Conservation (phyloP, 1,140 invertebrate genomes). For the Bombus pascuorum region DNA sequence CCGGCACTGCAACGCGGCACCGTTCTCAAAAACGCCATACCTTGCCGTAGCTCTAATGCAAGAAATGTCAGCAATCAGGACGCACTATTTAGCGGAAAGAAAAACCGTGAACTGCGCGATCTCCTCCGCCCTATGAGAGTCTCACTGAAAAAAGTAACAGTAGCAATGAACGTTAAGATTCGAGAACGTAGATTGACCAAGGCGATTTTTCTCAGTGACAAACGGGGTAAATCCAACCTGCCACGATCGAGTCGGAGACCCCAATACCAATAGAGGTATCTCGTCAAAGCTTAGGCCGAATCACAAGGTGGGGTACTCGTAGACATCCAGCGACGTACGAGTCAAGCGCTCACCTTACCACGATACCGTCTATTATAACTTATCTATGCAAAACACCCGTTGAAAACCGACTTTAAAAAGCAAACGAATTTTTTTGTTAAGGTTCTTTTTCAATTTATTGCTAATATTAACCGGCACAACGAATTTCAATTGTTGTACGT, state of each 20-base stretch:
- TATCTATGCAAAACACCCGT: background rate
- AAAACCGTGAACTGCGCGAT: background rate
- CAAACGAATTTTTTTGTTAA: background rate
- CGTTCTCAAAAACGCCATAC: constrained; percentile 78
- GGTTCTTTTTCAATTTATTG: constrained; percentile 4
- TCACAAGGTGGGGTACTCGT: constrained; percentile 45
- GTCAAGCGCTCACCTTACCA: constrained; percentile 4
- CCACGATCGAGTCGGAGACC: constrained; percentile 64
- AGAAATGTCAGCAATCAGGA: constrained; percentile 47
- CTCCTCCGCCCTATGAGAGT: background rate
- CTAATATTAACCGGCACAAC: constrained; percentile 51
- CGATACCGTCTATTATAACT: background rate
- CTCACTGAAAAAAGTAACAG: constrained; percentile 22
- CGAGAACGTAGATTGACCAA: constrained; percentile 5
- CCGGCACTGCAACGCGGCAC: constrained; percentile 71
- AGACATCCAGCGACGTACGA: constrained; percentile 36
- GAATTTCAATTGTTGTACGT: constrained; percentile 63
- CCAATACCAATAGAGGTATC: constrained; percentile 55
- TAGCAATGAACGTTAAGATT: constrained; percentile 4
- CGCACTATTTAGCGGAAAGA: constrained; percentile 20
- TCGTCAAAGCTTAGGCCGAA: constrained; percentile 40
- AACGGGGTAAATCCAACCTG: constrained; percentile 63
- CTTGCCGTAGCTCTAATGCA: constrained; percentile 44
- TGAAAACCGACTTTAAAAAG: background rate
- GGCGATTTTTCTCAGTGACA: constrained; percentile 39